Percentiles rank a stretch among this genome's conserved stretches.
phyloP scores from a whole-genome alignment of 2,113 vertebrate species.

The Empidonax alnorum region DNA sequence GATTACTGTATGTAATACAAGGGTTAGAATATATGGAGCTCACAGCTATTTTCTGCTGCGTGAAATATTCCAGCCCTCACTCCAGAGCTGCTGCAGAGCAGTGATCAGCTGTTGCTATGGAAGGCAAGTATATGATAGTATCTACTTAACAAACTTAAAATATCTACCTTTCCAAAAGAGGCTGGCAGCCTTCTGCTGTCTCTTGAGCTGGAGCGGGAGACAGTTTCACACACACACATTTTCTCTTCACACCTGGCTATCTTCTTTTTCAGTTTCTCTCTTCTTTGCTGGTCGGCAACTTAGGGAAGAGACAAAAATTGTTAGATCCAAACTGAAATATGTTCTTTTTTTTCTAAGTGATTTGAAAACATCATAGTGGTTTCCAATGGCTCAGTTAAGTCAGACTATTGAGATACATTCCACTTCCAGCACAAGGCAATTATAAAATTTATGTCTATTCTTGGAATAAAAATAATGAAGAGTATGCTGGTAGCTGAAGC shows the following conservation, averaged over 20 bases:
- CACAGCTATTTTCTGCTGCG: background rate
- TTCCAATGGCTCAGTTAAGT: background rate
- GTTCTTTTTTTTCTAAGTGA: background rate
- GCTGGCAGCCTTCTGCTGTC: constrained; percentile 56
- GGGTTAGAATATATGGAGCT: background rate
- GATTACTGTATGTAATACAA: background rate
- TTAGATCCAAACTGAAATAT: background rate
- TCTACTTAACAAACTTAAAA: background rate
- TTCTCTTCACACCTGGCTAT: constrained; percentile 66
- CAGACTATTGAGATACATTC: background rate
- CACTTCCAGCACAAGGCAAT: background rate
- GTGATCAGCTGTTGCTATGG: background rate
- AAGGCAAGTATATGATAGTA: background rate
- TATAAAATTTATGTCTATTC: background rate
- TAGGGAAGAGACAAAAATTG: constrained; percentile 19
- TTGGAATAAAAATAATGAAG: background rate
- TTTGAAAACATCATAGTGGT: background rate
- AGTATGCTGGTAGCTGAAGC: background rate
- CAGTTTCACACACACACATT: constrained; percentile 65
- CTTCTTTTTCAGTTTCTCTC: constrained; percentile 80
- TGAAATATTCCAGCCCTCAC: background rate
- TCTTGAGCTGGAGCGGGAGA: constrained; percentile 68
- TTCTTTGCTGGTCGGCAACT: constrained; percentile 90
- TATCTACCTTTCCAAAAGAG: constrained; percentile 75
- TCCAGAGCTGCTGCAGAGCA: background rate